Evolutionary conservation across 2,113 vertebrate species (phyloP).

Genomic region (Eulemur macaco): DNA sequence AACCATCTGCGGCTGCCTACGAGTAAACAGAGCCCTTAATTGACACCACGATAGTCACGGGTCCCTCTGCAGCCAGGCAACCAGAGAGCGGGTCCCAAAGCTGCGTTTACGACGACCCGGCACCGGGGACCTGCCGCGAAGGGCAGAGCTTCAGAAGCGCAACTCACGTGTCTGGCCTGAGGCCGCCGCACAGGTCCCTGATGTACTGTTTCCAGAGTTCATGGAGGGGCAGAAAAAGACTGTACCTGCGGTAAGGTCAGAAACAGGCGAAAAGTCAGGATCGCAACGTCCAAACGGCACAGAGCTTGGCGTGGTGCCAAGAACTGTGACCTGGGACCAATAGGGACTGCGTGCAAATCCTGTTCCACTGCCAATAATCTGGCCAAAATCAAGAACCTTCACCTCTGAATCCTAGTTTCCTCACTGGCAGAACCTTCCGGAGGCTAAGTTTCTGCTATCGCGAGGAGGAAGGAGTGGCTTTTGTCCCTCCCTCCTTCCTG

Average conservation of each 20-base stretch:
- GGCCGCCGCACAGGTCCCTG: slow-evolving; percentile 89
- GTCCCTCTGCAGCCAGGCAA: background rate
- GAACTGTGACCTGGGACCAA: fast-evolving
- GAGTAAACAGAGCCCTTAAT: background rate
- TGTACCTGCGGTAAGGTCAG: slow-evolving; percentile 84
- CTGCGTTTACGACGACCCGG: background rate
- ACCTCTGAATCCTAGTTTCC: background rate
- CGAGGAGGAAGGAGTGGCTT: background rate
- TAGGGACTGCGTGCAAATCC: background rate
- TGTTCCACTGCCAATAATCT: fast-evolving
- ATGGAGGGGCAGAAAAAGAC: slow-evolving; percentile 93
- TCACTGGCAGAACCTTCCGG: background rate
- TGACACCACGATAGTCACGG: background rate
- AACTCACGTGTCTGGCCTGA: slow-evolving; percentile 89
- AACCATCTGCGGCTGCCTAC: slow-evolving; percentile 90
- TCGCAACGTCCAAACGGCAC: too few relatives aligned
- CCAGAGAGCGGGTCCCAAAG: background rate
- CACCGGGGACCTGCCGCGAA: background rate
- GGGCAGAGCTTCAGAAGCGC: background rate
- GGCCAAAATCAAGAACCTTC: background rate
- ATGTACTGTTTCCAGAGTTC: slow-evolving; percentile 96
- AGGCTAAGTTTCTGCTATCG: background rate
- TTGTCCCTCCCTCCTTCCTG: background rate
- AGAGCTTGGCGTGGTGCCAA: background rate
- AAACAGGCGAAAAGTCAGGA: background rate